Conservation (phyloP, 2,113 vertebrate species). For the Nycticryphes semicollaris region DNA sequence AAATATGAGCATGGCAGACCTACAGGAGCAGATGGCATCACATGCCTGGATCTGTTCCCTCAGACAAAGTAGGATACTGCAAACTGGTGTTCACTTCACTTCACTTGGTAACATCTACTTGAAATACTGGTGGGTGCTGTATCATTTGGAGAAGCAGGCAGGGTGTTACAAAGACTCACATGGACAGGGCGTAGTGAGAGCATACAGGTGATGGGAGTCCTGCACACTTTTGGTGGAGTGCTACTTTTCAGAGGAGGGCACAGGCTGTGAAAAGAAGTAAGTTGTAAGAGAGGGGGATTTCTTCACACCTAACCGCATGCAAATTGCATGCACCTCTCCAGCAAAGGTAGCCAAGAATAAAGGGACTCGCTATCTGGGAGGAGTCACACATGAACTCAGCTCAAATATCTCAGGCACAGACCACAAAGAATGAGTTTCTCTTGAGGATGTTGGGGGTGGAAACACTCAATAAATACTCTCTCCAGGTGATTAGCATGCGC, state of each 20-base stretch:
- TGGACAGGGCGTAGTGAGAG: not conserved
- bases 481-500: not conserved
- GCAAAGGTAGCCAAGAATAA: not conserved
- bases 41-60: slow-evolving; percentile 72
- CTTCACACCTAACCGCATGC: not conserved
- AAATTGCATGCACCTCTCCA: not conserved
- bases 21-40: slow-evolving; percentile 78
- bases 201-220: not conserved
- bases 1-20: slow-evolving; percentile 75
- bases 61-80: slow-evolving; percentile 68
- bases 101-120: slow-evolving; percentile 48
- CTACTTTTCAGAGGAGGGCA: not conserved
- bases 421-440: not conserved
- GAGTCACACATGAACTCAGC: not conserved
- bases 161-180: not conserved
- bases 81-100: slow-evolving; percentile 71
- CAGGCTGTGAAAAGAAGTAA: not conserved
- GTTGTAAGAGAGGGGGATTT: not conserved
- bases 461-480: not conserved
- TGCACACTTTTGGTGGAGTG: not conserved
- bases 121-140: slow-evolving; percentile 31
- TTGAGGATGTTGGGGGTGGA: not conserved
- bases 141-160: not conserved
- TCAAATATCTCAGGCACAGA: not conserved
- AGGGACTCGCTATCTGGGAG: not conserved